Evolutionary conservation across 2,797 vertebrate species (phyloP).

Genomic region (Microtus obscurus): DNA sequence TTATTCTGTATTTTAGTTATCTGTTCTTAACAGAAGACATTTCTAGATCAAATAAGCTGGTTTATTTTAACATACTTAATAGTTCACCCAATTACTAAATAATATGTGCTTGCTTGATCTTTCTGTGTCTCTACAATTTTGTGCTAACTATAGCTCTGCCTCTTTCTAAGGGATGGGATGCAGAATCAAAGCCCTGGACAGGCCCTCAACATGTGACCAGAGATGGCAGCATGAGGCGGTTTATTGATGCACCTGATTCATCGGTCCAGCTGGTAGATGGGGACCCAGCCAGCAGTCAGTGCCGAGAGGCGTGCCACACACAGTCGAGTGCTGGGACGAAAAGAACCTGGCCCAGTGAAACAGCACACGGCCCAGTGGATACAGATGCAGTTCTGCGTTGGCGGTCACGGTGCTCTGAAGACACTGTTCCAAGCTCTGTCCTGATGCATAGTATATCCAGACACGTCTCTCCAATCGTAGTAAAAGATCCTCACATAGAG

Average conservation of each 20-base stretch:
- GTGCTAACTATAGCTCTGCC: neutral
- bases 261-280: neutral
- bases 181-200: neutral
- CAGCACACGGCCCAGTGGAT: neutral
- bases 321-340: neutral
- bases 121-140: neutral
- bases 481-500: neutral
- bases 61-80: slow-evolving; percentile 42
- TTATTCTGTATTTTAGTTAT: neutral
- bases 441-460: neutral
- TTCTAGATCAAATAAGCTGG: slow-evolving; percentile 13
- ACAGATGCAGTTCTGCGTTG: neutral
- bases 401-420: neutral
- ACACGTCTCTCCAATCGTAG: neutral
- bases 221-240: neutral
- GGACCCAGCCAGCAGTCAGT: neutral
- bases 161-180: neutral
- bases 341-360: neutral
- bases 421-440: neutral
- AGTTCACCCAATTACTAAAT: neutral
- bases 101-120: neutral
- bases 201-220: neutral
- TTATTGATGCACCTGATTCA: neutral
- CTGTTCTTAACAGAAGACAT: neutral
- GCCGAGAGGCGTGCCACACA: neutral